Percentiles rank a stretch among this genome's conserved stretches.
Conservation (phyloP, 2,797 vertebrate species). For the Petrocephalus schoutedeni region DNA sequence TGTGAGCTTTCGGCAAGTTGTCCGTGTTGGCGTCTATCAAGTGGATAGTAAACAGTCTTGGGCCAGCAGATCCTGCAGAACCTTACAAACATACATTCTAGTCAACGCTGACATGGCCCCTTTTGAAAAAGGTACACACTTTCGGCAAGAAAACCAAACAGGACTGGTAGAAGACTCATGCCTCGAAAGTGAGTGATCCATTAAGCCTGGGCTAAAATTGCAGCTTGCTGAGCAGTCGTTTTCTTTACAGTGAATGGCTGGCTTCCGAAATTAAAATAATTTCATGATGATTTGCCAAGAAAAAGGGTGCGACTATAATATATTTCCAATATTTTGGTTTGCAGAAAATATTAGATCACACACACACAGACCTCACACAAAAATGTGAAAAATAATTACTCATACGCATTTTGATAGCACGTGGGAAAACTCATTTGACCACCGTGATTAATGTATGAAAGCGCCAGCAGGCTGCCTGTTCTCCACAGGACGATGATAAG, state of each 20-base stretch:
- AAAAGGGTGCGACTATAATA: neutral
- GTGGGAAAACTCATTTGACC: neutral
- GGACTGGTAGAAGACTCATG: neutral
- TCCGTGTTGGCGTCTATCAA: slow-evolving; percentile 93
- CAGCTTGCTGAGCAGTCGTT: neutral
- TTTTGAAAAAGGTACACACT: slow-evolving; percentile 3
- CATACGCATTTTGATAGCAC: neutral
- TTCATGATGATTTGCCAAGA: neutral
- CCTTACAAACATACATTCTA: slow-evolving; percentile 96
- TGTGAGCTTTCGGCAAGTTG: slow-evolving; percentile 93
- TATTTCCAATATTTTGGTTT: neutral
- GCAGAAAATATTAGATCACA: neutral
- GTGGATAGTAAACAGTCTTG: slow-evolving; percentile 91
- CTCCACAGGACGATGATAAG: neutral
- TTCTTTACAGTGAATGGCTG: neutral
- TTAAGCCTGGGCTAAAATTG: neutral
- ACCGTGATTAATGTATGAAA: neutral
- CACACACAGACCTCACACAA: neutral
- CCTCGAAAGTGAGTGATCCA: neutral
- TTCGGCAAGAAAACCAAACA: neutral
- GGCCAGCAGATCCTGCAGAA: slow-evolving; percentile 89
- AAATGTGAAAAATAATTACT: neutral
- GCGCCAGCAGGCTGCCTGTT: neutral
- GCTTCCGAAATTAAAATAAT: neutral
- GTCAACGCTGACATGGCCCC: slow-evolving; percentile 78